Evolutionary conservation across 2,888 invertebrate genomes (phyloP).

Genomic region (Latrodectus elegans): DNA sequence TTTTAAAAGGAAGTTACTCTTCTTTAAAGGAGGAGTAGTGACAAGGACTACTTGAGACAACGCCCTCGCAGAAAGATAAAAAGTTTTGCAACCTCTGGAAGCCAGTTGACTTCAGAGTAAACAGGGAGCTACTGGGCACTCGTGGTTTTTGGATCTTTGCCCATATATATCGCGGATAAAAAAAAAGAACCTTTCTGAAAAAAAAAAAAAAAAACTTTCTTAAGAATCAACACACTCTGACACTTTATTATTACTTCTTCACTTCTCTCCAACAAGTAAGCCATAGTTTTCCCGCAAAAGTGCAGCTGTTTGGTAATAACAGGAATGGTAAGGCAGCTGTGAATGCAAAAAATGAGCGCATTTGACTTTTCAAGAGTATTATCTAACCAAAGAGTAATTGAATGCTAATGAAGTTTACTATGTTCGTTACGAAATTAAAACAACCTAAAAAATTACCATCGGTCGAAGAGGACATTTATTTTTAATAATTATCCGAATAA

Average conservation of each 20-base stretch:
- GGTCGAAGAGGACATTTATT: too few relatives aligned
- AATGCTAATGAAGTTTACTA: too few relatives aligned
- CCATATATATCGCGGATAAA: constrained; percentile 20
- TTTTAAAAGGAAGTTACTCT: constrained; percentile 45
- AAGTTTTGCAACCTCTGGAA: constrained; percentile 10
- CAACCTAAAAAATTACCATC: too few relatives aligned
- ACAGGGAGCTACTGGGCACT: constrained; percentile 55
- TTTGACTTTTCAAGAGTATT: too few relatives aligned
- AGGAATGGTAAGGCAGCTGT: too few relatives aligned
- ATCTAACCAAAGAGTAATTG: too few relatives aligned
- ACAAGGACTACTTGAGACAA: constrained; percentile 57
- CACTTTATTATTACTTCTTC: constrained; percentile 3
- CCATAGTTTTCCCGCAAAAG: constrained; percentile 24
- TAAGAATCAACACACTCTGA: constrained; percentile 23
- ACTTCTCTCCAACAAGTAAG: constrained; percentile 26
- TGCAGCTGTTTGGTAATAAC: constrained; percentile 15
- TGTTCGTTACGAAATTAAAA: too few relatives aligned
- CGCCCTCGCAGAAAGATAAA: constrained; percentile 60
- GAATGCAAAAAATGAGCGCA: too few relatives aligned
- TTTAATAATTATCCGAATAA: too few relatives aligned
- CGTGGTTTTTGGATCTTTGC: constrained; percentile 35
- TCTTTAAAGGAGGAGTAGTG: constrained; percentile 43
- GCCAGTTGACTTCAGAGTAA: constrained; percentile 28
- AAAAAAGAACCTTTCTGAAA: neutral
- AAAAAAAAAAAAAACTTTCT: constrained; percentile 11